These are phyloP conservation scores for Grapholita molesta DNA, from an alignment of 1,140 invertebrate genomes.

Conservation along the genomic window DNA sequence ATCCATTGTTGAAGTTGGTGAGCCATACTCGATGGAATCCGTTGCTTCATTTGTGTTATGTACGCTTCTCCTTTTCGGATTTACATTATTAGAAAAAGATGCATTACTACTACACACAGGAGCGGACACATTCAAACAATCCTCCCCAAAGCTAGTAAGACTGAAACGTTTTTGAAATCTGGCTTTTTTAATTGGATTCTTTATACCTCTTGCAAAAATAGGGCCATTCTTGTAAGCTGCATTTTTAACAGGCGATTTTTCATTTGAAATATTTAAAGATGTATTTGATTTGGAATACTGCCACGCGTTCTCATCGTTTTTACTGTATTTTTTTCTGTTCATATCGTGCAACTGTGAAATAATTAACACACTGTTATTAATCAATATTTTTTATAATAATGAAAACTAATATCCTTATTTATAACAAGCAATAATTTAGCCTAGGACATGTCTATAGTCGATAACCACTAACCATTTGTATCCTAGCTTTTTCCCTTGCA, in stretches of 20 bases:
- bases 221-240: background rate
- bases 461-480: slow-evolving; percentile 62
- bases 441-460: too few species aligned
- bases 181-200: background rate
- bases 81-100: background rate
- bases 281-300: background rate
- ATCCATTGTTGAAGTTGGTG: background rate
- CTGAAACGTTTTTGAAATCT: background rate
- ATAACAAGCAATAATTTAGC: too few species aligned
- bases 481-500: slow-evolving; percentile 59
- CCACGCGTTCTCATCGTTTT: slow-evolving; percentile 26
- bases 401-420: too few species aligned
- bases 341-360: slow-evolving; percentile 56
- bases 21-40: background rate
- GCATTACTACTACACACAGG: background rate
- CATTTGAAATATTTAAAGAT: slow-evolving; percentile 3
- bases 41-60: background rate
- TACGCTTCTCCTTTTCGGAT: background rate
- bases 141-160: background rate
- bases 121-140: background rate
- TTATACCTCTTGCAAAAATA: background rate
- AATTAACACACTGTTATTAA: too few species aligned
- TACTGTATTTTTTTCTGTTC: slow-evolving; percentile 63
- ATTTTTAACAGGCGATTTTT: background rate
- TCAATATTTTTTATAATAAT: too few species aligned